Evolutionary conservation across 2,888 invertebrate species (phyloP), one percentile per base, ranked within the genome.

Genomic region (Petrophora chlorosata): DNA sequence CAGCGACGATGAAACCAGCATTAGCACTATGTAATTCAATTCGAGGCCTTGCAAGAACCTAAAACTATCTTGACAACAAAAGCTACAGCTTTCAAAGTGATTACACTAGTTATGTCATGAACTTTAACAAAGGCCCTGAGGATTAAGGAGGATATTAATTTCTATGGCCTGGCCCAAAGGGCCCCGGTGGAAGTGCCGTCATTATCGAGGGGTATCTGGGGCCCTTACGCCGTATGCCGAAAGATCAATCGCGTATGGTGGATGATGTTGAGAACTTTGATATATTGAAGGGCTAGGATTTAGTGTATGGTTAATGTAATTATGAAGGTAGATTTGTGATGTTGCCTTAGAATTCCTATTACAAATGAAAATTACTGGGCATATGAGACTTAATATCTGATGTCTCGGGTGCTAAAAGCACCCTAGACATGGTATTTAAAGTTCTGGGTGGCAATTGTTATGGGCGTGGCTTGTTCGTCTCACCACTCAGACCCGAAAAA

Each of bases 81-180:
- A 34, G 53, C 46, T 38, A 36, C 40, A 43, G 53, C 59, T 53
- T 53, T 49, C 47, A 59, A 49, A 40, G 53, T 56, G 56, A 56
- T 59, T 54, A 54, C 56, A 41, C 49, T 56, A 56, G 59, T 56
- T 59, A 49, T 42, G 49, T 44, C 51, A 46, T 56, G 55, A 53
- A 59, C 51, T 59, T 56, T 52, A 44, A 59, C 59, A 59, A 59
- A 53, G 49, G 57, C 46, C 45, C 53, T 33, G 47, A 56, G 57
- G 60, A 57, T 57, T 57, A 57, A 53, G 48, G 51, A 47, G 57
- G 53, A 50, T 56, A 60, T 60, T 57, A 57, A 60, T 56, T 59
- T 57, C 47, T 51, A 46, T 42, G 38, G 46, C 34, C 19, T 17
- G 33, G 42, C 38, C 41, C 35, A 25, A 43, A 42, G 42, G 52